Conservation (phyloP, 2,113 vertebrate genomes). For the Tenebrosternarchus preto region DNA sequence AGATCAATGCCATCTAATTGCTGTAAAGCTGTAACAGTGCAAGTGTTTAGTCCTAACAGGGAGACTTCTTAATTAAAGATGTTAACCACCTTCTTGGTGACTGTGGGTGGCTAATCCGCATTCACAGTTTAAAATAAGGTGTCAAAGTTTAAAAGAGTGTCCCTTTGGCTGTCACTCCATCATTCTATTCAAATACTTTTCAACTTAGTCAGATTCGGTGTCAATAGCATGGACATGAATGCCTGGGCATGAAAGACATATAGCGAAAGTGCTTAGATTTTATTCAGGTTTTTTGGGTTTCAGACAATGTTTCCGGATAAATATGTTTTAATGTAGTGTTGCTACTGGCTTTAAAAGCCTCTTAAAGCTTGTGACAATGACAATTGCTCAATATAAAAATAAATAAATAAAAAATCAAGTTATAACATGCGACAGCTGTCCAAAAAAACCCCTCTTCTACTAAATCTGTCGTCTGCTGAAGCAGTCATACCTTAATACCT, state of each 20-base stretch:
- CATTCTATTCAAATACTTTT: background rate
- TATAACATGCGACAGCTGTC: background rate
- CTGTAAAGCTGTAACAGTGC: conserved; percentile 66
- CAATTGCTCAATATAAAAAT: too few relatives aligned
- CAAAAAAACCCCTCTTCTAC: background rate
- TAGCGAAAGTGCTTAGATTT: background rate
- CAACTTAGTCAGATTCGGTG: background rate
- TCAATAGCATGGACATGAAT: background rate
- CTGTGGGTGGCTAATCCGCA: conserved; percentile 46
- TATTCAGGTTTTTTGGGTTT: background rate
- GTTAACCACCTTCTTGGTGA: conserved; percentile 67
- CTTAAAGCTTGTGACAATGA: background rate
- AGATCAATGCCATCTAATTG: conserved; percentile 65
- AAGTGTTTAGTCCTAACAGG: conserved; percentile 61
- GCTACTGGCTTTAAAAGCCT: background rate
- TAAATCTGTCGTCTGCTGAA: background rate
- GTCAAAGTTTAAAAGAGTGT: conserved; percentile 21
- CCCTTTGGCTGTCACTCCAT: conserved; percentile 8
- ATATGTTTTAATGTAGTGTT: background rate
- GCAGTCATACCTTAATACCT: too few relatives aligned
- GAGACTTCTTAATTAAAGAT: conserved; percentile 72
- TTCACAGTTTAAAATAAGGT: background rate
- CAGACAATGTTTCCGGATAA: background rate
- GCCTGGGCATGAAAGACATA: background rate
- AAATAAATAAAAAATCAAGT: background rate